Evolutionary conservation across 92 coral and sea anemone genomes (phyloP).

Genomic region (Metridium senile): DNA sequence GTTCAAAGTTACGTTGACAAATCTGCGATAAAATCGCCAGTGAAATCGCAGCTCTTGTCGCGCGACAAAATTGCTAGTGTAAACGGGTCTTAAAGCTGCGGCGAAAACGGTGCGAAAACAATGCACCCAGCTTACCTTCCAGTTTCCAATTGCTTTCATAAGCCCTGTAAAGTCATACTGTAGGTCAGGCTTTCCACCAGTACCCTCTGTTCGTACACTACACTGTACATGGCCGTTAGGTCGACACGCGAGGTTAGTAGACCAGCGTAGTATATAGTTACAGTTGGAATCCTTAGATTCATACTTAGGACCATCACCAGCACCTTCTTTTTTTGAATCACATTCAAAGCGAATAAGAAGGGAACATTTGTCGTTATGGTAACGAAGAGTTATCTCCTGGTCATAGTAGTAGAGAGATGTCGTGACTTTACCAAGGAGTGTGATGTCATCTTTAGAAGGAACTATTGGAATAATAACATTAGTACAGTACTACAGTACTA

Average conservation of each 20-base stretch:
- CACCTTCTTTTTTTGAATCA: constrained; percentile 22
- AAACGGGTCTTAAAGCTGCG: too few species aligned
- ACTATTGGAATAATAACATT: background rate
- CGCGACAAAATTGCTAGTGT: too few species aligned
- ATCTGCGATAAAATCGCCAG: too few species aligned
- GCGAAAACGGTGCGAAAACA: too few species aligned
- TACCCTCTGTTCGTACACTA: constrained; percentile 51
- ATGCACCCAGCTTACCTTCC: constrained; percentile 76
- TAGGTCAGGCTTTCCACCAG: constrained; percentile 9
- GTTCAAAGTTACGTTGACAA: too few species aligned
- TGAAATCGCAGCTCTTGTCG: too few species aligned
- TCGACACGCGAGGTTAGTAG: constrained; percentile 73
- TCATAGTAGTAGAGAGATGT: constrained; percentile 22
- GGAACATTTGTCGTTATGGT: constrained; percentile 15
- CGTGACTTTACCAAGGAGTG: constrained; percentile 28
- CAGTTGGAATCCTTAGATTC: constrained; percentile 30
- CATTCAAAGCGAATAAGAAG: constrained; percentile 48
- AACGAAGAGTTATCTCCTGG: constrained; percentile 40
- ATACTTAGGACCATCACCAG: constrained; percentile 6
- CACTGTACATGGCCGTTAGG: constrained; percentile 82
- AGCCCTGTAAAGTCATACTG: constrained; percentile 79
- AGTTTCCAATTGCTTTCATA: constrained; percentile 62
- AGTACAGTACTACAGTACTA: background rate
- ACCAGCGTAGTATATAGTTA: constrained; percentile 55
- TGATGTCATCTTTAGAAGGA: constrained; percentile 13